Evolutionary conservation across 1,140 invertebrate species (phyloP), one percentile per base, ranked within the genome.

Genomic region (Oreohelix idahoensis): DNA sequence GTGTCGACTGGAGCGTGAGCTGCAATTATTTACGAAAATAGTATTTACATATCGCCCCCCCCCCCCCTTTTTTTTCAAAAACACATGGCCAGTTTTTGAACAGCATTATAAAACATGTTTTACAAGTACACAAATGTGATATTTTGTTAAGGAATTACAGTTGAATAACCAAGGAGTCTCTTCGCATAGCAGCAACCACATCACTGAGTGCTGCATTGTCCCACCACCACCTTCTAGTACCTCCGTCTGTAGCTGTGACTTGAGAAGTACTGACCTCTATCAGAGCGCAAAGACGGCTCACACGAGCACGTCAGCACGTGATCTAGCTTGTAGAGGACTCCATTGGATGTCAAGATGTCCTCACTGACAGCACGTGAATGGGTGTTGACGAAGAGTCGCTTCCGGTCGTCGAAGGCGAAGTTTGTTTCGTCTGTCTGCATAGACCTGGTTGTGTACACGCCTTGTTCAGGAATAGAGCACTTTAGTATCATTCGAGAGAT

Each of bases 301-400:
- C 86, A 86, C 26, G 75, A 45, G 77, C 88, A 89, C 2, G 85
- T 83, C n/a, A 89, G 69, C 0, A 89, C 84, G 74, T 83, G 83
- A 49, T 87, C 84, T 1, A 88, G 53, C 79, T 87, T 88, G 76
- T 87, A 87, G 8, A 89, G 70, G 35, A 89, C 84, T 0, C 88
- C 88, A 76, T 89, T 89, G 17, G 78, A 79, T 15, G 88, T 85
- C 78, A 89, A 73, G 39, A 83, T 83, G 58, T 77, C 81, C 32
- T 74, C 42, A 32, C 32, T 76, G 49, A 73, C 29, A 45, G 36
- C 29, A 32, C 32, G 69, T n/a, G 77, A 49, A 42, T 83, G 53
- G 45, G 36, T 79, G 73, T 87, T 84, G 81, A 83, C 79, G 74
- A 79, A 49, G 35, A 84, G 75, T 29, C 85, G 49, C 13, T 81